Base-by-base conservation (phyloP, 30 jellyfish, hydroid and myxozoan genomes). In the Nemopilema nomurai region DNA sequence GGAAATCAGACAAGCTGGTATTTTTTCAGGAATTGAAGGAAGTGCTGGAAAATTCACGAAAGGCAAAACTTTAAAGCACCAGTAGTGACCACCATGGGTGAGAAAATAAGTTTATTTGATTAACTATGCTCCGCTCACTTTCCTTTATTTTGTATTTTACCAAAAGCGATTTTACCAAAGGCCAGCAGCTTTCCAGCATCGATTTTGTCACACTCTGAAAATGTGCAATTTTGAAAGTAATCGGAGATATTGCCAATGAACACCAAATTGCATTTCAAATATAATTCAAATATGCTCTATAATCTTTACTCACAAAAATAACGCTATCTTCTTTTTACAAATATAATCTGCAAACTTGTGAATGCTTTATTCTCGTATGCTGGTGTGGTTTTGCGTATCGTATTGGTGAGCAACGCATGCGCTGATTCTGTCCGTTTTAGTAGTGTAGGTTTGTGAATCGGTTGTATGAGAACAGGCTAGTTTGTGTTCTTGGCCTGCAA, bases 1-100 rank as follows among this genome's bases (percentile, higher is more conserved):
- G 97, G 18, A 77, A 80, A 64, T 74, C 91, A 24, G 99, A 94
- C 62, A 94, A 94, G 66, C 66, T 94, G 73, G 79, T 89, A 20
- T 94, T 94, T 71, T 94, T 89, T 78, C 52, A 83, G 8, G 96
- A 94, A 66, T 26, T 94, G 82, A 89, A 89, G 49, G 80, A 63
- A 13, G 72, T 94, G 4, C 93, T 97, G 6, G 96, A 94, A 49
- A 68, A 79, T 62, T 41, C 57, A 41, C 57, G 57, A 13, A 41
- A 41, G 13, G 57, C 6, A 13, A 41, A 41, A n/a, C n/a, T n/a
- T n/a, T n/a, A n/a, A n/a, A n/a, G n/a, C n/a, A n/a, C n/a, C n/a
- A n/a, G n/a, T n/a, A n/a, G n/a, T n/a, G n/a, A n/a, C n/a, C n/a
- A n/a, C n/a, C n/a, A n/a, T n/a, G n/a, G n/a, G n/a, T n/a, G n/a